A percentile compares a stretch with the other conserved stretches of the same genome.
phyloP scores from a whole-genome alignment of 2,113 vertebrate genomes.

The Tachysurus fulvidraco region DNA sequence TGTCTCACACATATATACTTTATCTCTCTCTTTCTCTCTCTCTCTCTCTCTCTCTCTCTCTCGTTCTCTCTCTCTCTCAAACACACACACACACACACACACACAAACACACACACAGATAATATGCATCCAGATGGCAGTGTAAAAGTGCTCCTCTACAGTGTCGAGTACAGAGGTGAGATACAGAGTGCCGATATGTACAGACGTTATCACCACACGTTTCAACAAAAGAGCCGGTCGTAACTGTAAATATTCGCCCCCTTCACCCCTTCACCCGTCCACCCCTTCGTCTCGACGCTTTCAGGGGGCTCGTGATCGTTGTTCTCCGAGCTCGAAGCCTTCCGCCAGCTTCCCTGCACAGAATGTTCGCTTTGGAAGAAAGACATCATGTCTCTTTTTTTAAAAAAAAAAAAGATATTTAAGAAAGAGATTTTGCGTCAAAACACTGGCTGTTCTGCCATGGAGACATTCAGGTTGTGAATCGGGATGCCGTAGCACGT shows the following conservation, averaged over 20 bases:
- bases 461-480: conserved; percentile 51
- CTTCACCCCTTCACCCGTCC: too few relatives aligned
- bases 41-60: background rate
- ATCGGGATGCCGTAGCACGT: conserved; percentile 2
- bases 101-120: conserved; percentile 38
- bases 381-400: background rate
- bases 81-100: conserved; percentile 43
- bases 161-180: conserved; percentile 54
- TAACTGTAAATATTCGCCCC: background rate
- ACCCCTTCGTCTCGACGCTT: background rate
- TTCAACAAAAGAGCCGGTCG: conserved; percentile 40
- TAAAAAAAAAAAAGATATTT: background rate
- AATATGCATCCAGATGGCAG: conserved; percentile 55
- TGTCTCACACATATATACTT: conserved; percentile 43
- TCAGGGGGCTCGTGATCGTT: background rate
- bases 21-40: conserved; percentile 12
- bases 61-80: conserved; percentile 42
- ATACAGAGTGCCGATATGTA: conserved; percentile 53
- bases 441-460: conserved; percentile 13
- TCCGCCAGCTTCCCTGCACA: conserved; percentile 31
- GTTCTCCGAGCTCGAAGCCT: conserved; percentile 37
- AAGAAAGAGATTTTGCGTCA: background rate
- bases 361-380: conserved; percentile 31
- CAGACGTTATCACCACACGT: conserved; percentile 48
- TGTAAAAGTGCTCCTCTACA: conserved; percentile 58